Evolutionary conservation across 1,140 invertebrate genomes (phyloP), one percentile per base, ranked within the genome.

Genomic region (Aphaenogaster rudis): DNA sequence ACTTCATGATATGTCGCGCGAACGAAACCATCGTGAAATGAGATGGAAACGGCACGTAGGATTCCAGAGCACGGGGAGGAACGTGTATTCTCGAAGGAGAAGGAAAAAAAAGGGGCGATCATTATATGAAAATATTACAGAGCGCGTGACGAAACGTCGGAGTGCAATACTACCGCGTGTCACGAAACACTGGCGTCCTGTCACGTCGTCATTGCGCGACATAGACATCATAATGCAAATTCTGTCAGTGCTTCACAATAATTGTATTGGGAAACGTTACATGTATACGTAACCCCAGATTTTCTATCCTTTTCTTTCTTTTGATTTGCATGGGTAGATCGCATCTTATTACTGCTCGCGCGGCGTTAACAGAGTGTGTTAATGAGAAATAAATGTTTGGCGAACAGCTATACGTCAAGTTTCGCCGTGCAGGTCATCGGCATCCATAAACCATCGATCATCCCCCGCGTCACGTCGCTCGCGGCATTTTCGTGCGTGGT

Each of bases 381-480:
- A 61, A 84, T 74, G 11, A 50, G 66, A 48, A 28, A 76, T 45
- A 74, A 61, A 54, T 61, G 48, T 61, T 48, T 61, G 39, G 33
- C 42, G n/a, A 50, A 63, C 42, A 66, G 42, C 33, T 17, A 76
- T 50, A 63, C 54, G 52, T 52, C 66, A 61, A 36, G 42, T 36
- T 59, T 21, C 52, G n/a, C 11, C 52, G 79, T n/a, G 28, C 54
- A 2, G 42, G 80, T 81, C 64, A 81, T 81, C 50, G 52, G 63
- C 48, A 42, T 69, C 36, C 63, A n/a, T 28, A 42, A 57, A 81
- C 21, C 79, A 84, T 84, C 80, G 67, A 76, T 84, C 80, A 84
- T 84, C 9, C 50, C 57, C 39, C 4, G 39, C 28, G 54, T 57
- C 52, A 59, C 52, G 67, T 82, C 79, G 79, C 52, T 71, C 79